Evolutionary conservation across 64 coral and sea anemone species (phyloP), one percentile per base, ranked within the genome.

Genomic region (Dendronephthya gigantea): DNA sequence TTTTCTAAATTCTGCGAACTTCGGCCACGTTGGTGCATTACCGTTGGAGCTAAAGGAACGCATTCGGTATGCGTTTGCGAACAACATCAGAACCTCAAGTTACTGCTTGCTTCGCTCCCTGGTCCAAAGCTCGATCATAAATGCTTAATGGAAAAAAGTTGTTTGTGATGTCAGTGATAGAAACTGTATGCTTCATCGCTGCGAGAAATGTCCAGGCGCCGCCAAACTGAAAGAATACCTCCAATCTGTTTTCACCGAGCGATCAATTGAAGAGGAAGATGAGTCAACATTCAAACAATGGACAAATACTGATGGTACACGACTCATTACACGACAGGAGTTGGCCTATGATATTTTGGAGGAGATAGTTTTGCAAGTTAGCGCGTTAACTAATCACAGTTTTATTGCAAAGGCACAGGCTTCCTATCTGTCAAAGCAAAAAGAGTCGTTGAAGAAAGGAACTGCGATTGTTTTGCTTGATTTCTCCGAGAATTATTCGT

Each of bases 401-500:
- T 86, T 40, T 36, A 86, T 40, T 28, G 66, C 86, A 2, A 88
- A 88, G 17, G 31, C 86, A 27, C 48, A 82, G 72, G 30, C 86
- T 50, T 16, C 72, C 39, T 88, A 82, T 36, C 75, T 88, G 27
- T 47, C 38, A 38, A 22, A 23, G 19, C 40, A 81, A 36, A 88
- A 88, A 33, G 86, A 82, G 45, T 74, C 68, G 3, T 45, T 87
- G 35, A 48, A 47, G 1, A 7, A 30, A 79, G 0, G 76, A 17
- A 70, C 68, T 14, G 85, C 86, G 52, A 82, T 82, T 52, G 72
- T 82, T 12, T 37, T 88, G 34, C 8, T 88, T 14, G 72, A 88
- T 27, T 82, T 88, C 81, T 65, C 70, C 12, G 86, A 88, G 25
- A 88, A 88, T 22, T 88, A 88, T 6, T 38, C 30, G 25, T 88